A percentile compares a stretch with the other conserved stretches of the same genome.
Conservation (phyloP, 1,140 invertebrate species). For the Planococcus citri region DNA sequence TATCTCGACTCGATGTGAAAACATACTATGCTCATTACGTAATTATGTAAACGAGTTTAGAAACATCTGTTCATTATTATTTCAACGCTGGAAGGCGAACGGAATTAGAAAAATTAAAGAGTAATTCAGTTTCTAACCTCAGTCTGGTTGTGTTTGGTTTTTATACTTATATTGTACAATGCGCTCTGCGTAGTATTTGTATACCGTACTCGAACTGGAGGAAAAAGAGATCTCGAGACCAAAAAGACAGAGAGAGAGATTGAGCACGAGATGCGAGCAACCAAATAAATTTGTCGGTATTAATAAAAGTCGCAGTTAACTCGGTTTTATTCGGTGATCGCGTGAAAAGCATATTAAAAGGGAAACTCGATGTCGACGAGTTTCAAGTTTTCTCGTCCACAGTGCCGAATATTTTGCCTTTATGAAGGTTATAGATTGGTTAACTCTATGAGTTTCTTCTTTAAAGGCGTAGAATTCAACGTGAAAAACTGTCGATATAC, state of each 20-base stretch:
- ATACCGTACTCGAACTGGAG: background rate
- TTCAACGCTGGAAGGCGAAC: background rate
- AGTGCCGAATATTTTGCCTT: too few species aligned
- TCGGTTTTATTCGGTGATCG: background rate
- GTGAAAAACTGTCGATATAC: too few species aligned
- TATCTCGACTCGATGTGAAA: constrained; percentile 1
- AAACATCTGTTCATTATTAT: background rate
- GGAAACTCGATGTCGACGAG: background rate
- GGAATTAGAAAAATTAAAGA: background rate
- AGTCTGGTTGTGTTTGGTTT: too few species aligned
- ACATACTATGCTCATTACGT: background rate
- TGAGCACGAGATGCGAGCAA: too few species aligned
- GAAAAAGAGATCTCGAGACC: background rate
- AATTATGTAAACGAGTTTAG: background rate
- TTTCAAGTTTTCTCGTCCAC: too few species aligned
- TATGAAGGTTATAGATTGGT: too few species aligned
- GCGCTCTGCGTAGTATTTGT: background rate
- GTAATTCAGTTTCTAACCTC: background rate
- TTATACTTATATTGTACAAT: too few species aligned
- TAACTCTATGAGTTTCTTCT: too few species aligned
- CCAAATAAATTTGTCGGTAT: background rate
- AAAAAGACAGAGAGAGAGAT: background rate
- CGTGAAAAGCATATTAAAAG: too few species aligned
- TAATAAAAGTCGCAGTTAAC: background rate
- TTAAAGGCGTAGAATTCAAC: too few species aligned